Evolutionary conservation across 35 echinoderm and acorn worm species (phyloP).

Genomic region (Diadema setosum): DNA sequence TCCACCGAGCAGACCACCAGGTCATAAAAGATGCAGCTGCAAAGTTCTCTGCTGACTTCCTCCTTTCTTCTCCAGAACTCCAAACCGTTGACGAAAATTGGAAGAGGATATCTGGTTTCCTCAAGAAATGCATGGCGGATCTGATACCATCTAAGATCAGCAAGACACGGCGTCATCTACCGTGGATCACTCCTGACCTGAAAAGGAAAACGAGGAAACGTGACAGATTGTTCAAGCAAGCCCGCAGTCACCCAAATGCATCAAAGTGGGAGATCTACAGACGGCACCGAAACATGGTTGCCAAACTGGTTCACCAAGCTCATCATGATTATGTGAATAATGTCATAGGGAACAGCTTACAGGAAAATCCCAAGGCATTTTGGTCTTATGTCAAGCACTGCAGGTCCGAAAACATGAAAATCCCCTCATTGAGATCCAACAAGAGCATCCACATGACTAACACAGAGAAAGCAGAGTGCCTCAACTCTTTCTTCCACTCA

Average conservation of each 20-base stretch:
- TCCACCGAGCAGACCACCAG: neutral
- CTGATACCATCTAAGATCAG: constrained; percentile 19
- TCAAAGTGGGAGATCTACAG: neutral
- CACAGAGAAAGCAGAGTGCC: constrained; percentile 11
- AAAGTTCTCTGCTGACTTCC: constrained; percentile 19
- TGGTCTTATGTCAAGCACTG: constrained; percentile 4
- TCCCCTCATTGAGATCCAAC: constrained; percentile 14
- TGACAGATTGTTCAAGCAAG: neutral
- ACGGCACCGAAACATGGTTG: neutral
- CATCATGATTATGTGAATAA: constrained; percentile 26
- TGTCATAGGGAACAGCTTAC: constrained; percentile 21
- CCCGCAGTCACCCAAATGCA: neutral
- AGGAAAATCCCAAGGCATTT: constrained; percentile 38
- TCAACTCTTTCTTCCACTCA: neutral
- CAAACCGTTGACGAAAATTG: constrained; percentile 22
- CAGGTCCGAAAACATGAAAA: constrained; percentile 20
- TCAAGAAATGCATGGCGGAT: neutral
- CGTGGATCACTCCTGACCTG: neutral
- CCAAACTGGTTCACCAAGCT: constrained; percentile 1
- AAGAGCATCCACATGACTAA: neutral
- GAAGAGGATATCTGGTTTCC: neutral
- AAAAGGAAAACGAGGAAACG: constrained; percentile 37
- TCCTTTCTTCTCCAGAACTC: neutral
- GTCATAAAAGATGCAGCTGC: neutral
- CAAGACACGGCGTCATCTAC: neutral